Percentiles rank a stretch among this genome's conserved stretches.
phyloP scores from a whole-genome alignment of 2,113 vertebrate species.

The Hirundichthys speculiger region DNA sequence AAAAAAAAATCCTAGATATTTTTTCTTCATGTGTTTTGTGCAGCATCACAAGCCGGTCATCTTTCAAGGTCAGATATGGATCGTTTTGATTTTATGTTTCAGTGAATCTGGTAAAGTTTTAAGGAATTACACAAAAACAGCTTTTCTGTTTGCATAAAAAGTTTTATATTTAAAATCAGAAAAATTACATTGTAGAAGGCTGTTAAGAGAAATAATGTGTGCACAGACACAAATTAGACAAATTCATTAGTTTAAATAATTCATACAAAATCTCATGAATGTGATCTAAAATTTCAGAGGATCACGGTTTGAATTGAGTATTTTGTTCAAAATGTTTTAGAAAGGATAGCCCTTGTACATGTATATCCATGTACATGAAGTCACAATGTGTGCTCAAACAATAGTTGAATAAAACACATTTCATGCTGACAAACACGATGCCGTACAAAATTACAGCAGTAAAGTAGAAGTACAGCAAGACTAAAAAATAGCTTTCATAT shows the following conservation, averaged over 20 bases:
- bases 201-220: constrained; percentile 18
- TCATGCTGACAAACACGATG: constrained; percentile 82
- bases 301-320: constrained; percentile 58
- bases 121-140: too few relatives aligned
- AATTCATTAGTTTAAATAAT: constrained; percentile 60
- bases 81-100: too few relatives aligned
- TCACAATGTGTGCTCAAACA: constrained; percentile 76
- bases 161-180: neutral
- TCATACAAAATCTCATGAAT: constrained; percentile 64
- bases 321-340: constrained; percentile 68
- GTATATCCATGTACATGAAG: constrained; percentile 74
- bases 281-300: constrained; percentile 40
- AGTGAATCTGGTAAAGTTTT: too few relatives aligned
- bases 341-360: constrained; percentile 83
- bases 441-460: constrained; percentile 79
- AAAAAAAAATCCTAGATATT: constrained; percentile 45
- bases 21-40: constrained; percentile 2
- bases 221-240: constrained; percentile 38
- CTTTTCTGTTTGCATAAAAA: neutral
- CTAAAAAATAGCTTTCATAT: constrained; percentile 83
- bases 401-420: constrained; percentile 73
- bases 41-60: neutral
- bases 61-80: too few relatives aligned
- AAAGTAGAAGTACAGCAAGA: constrained; percentile 76
- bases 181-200: neutral